Conservation (phyloP, 2,113 vertebrate species). For the Chaetodon auriga region DNA sequence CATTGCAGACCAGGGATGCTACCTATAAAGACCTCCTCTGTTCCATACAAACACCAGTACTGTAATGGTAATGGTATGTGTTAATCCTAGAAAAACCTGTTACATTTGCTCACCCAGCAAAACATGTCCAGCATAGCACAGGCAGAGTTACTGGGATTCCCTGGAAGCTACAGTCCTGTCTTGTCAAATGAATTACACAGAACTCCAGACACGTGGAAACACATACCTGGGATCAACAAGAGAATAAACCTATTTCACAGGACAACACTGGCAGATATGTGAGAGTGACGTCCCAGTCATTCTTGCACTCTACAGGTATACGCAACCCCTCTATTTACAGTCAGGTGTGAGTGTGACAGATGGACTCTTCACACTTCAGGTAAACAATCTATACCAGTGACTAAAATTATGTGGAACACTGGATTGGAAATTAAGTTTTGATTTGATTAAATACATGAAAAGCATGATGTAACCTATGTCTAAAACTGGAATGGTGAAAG, state of each 20-base stretch:
- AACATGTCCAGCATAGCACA: slow-evolving; percentile 34
- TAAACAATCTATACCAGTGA: slow-evolving; percentile 1
- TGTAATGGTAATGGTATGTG: slow-evolving; percentile 58
- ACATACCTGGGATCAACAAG: neutral
- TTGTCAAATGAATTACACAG: slow-evolving; percentile 35
- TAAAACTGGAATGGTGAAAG: neutral
- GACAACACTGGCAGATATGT: slow-evolving; percentile 15
- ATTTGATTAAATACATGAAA: neutral
- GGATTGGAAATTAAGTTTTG: neutral
- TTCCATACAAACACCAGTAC: slow-evolving; percentile 35
- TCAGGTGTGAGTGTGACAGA: slow-evolving; percentile 37
- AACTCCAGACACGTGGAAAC: slow-evolving; percentile 20
- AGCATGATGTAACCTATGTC: neutral
- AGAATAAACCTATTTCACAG: slow-evolving; percentile 31
- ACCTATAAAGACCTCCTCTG: slow-evolving; percentile 45
- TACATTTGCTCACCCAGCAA: slow-evolving; percentile 46
- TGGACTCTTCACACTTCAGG: neutral
- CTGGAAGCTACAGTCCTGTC: slow-evolving; percentile 24
- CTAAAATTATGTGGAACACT: neutral
- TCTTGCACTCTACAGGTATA: slow-evolving; percentile 17
- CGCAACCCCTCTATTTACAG: slow-evolving; percentile 24
- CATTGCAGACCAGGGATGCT: slow-evolving; percentile 31
- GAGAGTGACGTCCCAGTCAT: slow-evolving; percentile 36
- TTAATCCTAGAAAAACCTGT: slow-evolving; percentile 66
- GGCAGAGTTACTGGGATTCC: slow-evolving; percentile 42